These are phyloP conservation scores for Ectemnius lituratus DNA, from an alignment of 2,888 invertebrate genomes.

Conservation along the genomic window DNA sequence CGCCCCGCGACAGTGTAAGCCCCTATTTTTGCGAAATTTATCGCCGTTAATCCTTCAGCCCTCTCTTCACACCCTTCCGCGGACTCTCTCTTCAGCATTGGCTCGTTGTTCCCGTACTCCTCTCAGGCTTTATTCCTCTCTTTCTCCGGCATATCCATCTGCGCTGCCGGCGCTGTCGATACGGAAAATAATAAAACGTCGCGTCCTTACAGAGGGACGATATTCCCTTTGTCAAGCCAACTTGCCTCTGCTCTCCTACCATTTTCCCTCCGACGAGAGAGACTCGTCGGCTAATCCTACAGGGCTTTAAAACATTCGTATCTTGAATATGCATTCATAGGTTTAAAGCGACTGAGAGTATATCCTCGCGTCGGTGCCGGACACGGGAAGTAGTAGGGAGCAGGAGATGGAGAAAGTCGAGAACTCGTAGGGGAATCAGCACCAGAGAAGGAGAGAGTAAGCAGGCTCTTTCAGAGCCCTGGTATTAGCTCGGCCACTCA, in stretches of 20 bases:
- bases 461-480: slow-evolving; percentile 38
- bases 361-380: slow-evolving; percentile 43
- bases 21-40: slow-evolving; percentile 78
- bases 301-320: slow-evolving; percentile 75
- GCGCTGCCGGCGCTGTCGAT: slow-evolving; percentile 62
- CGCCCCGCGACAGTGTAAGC: slow-evolving; percentile 77
- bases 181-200: slow-evolving; percentile 71
- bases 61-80: slow-evolving; percentile 15
- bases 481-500: slow-evolving; percentile 69
- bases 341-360: slow-evolving; percentile 59
- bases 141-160: slow-evolving; percentile 42
- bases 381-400: slow-evolving; percentile 23
- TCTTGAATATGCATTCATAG: slow-evolving; percentile 74
- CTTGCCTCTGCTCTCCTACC: slow-evolving; percentile 24
- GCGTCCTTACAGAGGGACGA: slow-evolving; percentile 47
- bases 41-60: slow-evolving; percentile 77
- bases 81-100: slow-evolving; percentile 22
- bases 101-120: slow-evolving; percentile 57
- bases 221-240: slow-evolving; percentile 22
- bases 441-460: slow-evolving; percentile 2
- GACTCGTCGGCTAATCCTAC: slow-evolving; percentile 68
- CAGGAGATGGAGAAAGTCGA: slow-evolving; percentile 35
- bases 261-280: slow-evolving; percentile 27
- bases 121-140: slow-evolving; percentile 53
- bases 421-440: neutral